Evolutionary conservation across 2,113 vertebrate genomes (phyloP).

Genomic region (Coptodon bakossiorum): DNA sequence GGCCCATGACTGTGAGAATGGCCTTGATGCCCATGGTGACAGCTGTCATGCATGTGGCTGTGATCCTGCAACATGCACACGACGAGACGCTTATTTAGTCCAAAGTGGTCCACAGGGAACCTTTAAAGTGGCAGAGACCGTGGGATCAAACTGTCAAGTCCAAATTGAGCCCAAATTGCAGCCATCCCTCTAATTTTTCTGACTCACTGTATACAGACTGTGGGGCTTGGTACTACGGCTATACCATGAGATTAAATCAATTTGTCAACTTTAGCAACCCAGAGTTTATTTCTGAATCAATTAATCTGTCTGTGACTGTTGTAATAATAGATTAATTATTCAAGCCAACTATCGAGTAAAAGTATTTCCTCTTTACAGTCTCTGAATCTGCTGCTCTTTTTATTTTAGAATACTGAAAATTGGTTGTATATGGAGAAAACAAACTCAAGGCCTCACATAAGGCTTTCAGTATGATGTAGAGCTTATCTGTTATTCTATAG

Average conservation of each 20-base stretch:
- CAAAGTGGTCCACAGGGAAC: not conserved
- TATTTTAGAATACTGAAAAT: not conserved
- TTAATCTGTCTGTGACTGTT: not conserved
- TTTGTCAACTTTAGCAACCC: not conserved
- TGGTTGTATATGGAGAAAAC: not conserved
- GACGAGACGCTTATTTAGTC: not conserved
- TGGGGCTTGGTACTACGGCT: not conserved
- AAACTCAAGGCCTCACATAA: not conserved
- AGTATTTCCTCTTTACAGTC: not conserved
- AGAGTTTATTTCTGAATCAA: not conserved
- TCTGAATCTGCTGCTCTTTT: not conserved
- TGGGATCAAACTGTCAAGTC: not conserved
- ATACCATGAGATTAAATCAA: not conserved
- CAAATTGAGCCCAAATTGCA: not conserved
- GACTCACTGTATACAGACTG: not conserved
- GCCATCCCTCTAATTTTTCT: not conserved
- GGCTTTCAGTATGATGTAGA: not conserved
- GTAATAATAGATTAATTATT: not conserved
- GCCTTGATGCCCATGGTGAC: slow-evolving; percentile 66
- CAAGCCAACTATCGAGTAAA: not conserved
- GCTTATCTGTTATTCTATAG: not conserved
- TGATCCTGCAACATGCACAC: slow-evolving; percentile 31
- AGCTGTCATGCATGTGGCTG: slow-evolving; percentile 49
- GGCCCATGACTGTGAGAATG: slow-evolving; percentile 68
- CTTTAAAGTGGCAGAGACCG: not conserved